These are phyloP conservation scores for Andricus quercusramuli DNA, from an alignment of 2,888 invertebrate genomes.

Conservation along the genomic window DNA sequence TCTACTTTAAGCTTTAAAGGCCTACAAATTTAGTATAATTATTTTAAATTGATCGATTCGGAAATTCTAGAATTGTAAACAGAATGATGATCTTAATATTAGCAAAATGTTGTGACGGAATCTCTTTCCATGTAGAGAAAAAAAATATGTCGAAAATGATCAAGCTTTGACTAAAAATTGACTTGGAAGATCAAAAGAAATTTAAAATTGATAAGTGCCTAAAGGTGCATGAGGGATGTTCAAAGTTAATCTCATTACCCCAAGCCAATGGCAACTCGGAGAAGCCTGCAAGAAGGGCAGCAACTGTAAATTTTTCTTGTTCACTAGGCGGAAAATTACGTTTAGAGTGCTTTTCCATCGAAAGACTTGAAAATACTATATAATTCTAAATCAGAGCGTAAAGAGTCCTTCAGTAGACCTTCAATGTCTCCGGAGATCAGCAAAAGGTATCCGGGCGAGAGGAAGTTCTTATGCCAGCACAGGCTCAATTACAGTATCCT, in stretches of 20 bases:
- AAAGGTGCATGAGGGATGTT: conserved; percentile 1
- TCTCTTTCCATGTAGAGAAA: no score
- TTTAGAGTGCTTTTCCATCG: conserved; percentile 6
- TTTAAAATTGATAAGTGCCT: background rate
- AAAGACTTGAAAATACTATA: conserved; percentile 3
- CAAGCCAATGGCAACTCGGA: conserved; percentile 7
- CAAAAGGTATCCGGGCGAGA: conserved; percentile 14
- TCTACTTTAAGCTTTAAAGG: no score
- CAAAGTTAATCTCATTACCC: conserved; percentile 27
- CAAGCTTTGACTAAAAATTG: background rate
- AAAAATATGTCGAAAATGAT: background rate
- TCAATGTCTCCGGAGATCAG: conserved; percentile 24
- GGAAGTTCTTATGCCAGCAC: conserved; percentile 2
- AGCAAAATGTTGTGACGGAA: no score
- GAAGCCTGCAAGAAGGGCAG: conserved; percentile 41
- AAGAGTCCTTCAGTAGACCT: conserved; percentile 22
- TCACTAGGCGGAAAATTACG: conserved; percentile 48
- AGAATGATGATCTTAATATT: no score
- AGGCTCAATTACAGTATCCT: conserved; percentile 35
- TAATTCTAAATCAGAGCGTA: background rate
- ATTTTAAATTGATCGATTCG: no score
- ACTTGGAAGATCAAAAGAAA: background rate
- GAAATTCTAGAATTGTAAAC: no score
- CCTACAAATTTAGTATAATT: no score
- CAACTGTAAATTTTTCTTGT: conserved; percentile 64